Evolutionary conservation across 1,140 invertebrate genomes (phyloP), one percentile per base, ranked within the genome.

Genomic region (Psix sp.): DNA sequence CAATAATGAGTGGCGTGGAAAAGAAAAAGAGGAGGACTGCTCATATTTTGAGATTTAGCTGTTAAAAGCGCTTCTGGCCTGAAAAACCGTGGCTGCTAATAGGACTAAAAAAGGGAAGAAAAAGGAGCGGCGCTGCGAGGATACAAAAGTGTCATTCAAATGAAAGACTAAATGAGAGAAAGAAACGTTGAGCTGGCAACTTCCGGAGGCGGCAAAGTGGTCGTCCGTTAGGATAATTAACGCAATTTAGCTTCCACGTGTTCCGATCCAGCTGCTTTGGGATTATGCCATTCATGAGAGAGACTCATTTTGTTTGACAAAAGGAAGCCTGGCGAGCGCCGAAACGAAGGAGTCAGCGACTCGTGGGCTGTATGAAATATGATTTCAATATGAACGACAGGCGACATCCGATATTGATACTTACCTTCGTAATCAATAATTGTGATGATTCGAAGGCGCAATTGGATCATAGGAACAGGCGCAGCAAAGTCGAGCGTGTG

Each of bases 381-480:
- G 9, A 39, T 39, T 43, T 59, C 51, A 31, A 31, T 43, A 31
- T n/a, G n/a, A n/a, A 13, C 7, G 36, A 17, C 33, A 43, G 29
- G 16, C 11, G 51, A 42, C 11, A 57, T 43, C 36, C 21, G 29
- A 67, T 35, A 14, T 56, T 20, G 20, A 33, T 39, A 66, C 49
- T 66, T 66, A 56, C 51, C 43, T 40, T 26, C 33, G 40, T 46
- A 49, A 66, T 56, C 62, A 56, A 66, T 66, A 56, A 39, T 66
- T 56, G 13, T 42, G 51, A 66, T 48, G 51, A 48, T 33, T 56
- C 43, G 62, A 24, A 21, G 21, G 2, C 10, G 35, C 15, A 26
- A 4, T 31, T 3, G 2, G 26, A 39, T 21, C 10, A 18, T 16
- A 11, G 24, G 33, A 5, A 17, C 16, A 5, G n/a, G 5, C 10